These are phyloP conservation scores for Uloborus plumipes DNA, from an alignment of 2,888 invertebrate species.

Conservation along the genomic window DNA sequence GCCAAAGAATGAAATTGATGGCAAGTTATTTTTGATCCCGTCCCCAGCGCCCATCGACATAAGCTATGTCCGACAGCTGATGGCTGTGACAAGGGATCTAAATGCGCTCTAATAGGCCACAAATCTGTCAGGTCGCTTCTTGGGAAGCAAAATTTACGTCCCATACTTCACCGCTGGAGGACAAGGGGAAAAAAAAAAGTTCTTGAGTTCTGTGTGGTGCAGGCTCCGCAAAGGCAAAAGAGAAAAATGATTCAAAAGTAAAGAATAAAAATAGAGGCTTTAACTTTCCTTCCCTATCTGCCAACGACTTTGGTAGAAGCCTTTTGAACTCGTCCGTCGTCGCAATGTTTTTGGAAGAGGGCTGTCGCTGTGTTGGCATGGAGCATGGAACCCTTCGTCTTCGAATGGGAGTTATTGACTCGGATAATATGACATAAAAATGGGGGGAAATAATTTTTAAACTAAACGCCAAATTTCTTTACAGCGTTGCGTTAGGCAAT, in stretches of 20 bases:
- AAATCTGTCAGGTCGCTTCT: constrained; percentile 60
- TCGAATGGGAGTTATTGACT: too few species aligned
- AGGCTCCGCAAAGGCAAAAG: neutral
- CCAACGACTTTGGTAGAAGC: constrained; percentile 3
- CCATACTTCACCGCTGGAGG: neutral
- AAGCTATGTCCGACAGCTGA: constrained; percentile 62
- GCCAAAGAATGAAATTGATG: constrained; percentile 8
- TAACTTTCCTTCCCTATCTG: neutral
- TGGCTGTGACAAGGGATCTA: constrained; percentile 60
- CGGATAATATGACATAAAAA: too few species aligned
- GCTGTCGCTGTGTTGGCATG: too few species aligned
- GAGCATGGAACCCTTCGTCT: too few species aligned
- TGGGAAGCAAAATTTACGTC: constrained; percentile 23
- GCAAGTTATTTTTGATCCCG: constrained; percentile 50
- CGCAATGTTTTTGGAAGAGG: neutral
- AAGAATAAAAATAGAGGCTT: neutral
- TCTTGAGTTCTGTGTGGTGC: neutral
- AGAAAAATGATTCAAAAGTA: neutral
- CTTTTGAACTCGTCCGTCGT: neutral
- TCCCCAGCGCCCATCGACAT: constrained; percentile 24
- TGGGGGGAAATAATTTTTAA: too few species aligned
- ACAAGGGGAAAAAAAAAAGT: constrained; percentile 1
- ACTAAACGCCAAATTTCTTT: too few species aligned
- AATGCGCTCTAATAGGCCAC: constrained; percentile 60
- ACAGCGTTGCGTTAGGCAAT: too few species aligned